Percentiles rank a stretch among this genome's conserved stretches.
These are phyloP conservation scores for Ips typographus DNA, from an alignment of 1,140 invertebrate genomes.

Conservation along the genomic window DNA sequence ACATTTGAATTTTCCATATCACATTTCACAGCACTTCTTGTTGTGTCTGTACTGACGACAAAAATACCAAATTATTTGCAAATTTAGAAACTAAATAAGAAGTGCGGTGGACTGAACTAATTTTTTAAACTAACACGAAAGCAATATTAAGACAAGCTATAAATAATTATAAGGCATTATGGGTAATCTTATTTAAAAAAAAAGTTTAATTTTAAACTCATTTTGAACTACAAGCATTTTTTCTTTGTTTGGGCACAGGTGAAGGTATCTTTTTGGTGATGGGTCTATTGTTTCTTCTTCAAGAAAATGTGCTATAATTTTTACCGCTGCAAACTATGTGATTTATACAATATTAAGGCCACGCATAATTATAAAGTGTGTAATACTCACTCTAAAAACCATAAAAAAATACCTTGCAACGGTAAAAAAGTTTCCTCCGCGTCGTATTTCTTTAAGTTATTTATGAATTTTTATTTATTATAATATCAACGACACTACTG, in stretches of 20 bases:
- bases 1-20: neutral
- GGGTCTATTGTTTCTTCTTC: constrained; percentile 31
- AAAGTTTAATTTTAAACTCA: neutral
- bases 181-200: constrained; percentile 27
- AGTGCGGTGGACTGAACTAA: constrained; percentile 9
- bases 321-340: constrained; percentile 40
- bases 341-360: too few relatives aligned
- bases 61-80: neutral
- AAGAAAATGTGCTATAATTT: constrained; percentile 22
- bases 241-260: constrained; percentile 38
- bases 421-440: neutral
- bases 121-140: neutral
- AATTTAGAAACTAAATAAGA: constrained; percentile 14
- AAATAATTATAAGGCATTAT: constrained; percentile 18
- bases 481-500: constrained; percentile 1
- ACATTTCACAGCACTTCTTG: constrained; percentile 22
- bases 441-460: constrained; percentile 10
- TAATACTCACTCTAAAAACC: neutral
- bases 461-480: constrained; percentile 20
- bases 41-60: constrained; percentile 1
- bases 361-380: neutral
- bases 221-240: neutral
- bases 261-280: constrained; percentile 36
- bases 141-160: constrained; percentile 9
- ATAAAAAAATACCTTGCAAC: neutral